Percentiles rank a stretch among this genome's conserved stretches.
Evolutionary conservation across 2,888 invertebrate genomes (phyloP).

Genomic region (Labia minor): DNA sequence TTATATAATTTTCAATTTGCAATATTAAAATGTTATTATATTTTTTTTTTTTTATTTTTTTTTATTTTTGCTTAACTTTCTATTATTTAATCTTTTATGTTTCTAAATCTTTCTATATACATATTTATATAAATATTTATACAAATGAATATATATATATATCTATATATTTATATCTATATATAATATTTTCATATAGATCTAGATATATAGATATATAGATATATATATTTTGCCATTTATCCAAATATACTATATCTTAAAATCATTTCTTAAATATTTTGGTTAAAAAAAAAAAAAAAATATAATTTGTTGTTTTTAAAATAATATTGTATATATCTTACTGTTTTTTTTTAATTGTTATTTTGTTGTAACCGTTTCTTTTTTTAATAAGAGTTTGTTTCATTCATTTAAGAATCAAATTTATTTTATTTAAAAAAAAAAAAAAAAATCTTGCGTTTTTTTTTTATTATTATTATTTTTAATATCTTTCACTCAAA

Average conservation of each 20-base stretch:
- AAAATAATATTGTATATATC: background rate
- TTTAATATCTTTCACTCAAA: slow-evolving; percentile 19
- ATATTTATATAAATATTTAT: too few species aligned
- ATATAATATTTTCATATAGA: too few species aligned
- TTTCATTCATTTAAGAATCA: slow-evolving; percentile 59
- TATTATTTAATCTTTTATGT: background rate
- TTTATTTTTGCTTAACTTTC: background rate
- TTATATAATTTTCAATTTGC: slow-evolving; percentile 7
- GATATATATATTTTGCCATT: background rate
- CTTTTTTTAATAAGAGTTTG: slow-evolving; percentile 61
- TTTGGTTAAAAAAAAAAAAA: background rate
- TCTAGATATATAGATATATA: background rate
- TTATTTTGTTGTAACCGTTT: slow-evolving; percentile 57
- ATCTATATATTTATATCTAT: background rate
- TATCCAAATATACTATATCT: background rate
- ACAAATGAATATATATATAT: background rate
- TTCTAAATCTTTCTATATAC: too few species aligned
- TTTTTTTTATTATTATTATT: slow-evolving; percentile 27
- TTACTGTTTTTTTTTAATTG: slow-evolving; percentile 64
- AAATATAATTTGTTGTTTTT: background rate
- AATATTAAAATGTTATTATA: slow-evolving; percentile 4
- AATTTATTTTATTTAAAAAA: slow-evolving; percentile 52
- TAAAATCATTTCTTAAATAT: background rate
- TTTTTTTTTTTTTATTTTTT: too few species aligned
- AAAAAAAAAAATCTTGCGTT: too few species aligned